Base-by-base conservation (phyloP, 1,140 invertebrate genomes). In the Chironomus striatipennis region DNA sequence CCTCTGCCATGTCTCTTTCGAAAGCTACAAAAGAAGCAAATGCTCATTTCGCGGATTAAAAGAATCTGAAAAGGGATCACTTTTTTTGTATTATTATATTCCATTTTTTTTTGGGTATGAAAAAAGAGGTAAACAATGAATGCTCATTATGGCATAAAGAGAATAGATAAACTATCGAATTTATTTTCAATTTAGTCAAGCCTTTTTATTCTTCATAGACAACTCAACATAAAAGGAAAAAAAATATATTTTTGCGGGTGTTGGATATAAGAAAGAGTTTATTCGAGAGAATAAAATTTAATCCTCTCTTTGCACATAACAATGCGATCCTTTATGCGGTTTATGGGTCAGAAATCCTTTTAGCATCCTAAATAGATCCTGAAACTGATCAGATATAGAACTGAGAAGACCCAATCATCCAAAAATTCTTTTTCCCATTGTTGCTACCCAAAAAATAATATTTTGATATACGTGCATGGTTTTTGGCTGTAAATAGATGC, bases 31-130 rank as follows among this genome's bases (percentile, higher is more conserved):
- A 12, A 57, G 47, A 57, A 57, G 47, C 17, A 70, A 70, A 20
- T 70, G 65, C 10, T 70, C 65, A 70, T 21, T 70, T 70, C 65
- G 65, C 65, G 65, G 65, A 70, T 70, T 70, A 70, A 9, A 17
- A 70, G 47, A 21, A 18, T 70, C n/a, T 20, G 65, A 70, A 70
- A 70, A 70, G 65, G 65, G 65, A 70, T 70, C 65, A 70, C 65
- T 21, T 70, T 67, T 20, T 34, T 34, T 34, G 24, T 34, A 34
- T 34, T 34, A 34, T 5, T 34, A 34, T 34, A n/a, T n/a, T n/a
- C n/a, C n/a, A n/a, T n/a, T n/a, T 34, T 34, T 34, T 34, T 34
- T 34, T 34, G 24, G 24, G 24, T 34, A 34, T 34, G 24, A 34
- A 34, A 34, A 34, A 34, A 34, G 20, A 70, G 65, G 65, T 70